Evolutionary conservation across 2,888 invertebrate species (phyloP), one percentile per base, ranked within the genome.

Genomic region (Acrocyrtus sp.): DNA sequence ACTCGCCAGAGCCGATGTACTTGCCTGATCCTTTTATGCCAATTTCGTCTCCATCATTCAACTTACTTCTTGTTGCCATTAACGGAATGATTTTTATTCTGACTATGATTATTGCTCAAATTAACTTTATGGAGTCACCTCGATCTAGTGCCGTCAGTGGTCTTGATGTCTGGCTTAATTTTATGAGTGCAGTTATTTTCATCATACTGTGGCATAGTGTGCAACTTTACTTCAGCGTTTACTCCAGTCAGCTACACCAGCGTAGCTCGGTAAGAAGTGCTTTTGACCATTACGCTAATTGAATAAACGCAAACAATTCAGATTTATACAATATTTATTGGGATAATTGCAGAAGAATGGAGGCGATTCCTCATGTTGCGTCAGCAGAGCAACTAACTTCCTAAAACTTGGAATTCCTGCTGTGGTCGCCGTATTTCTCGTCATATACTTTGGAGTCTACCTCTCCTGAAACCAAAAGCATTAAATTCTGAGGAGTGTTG

Each of bases 1-100:
- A 87, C 99, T 99, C 85, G 92, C 34, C 34, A 34, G 12, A 5
- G 34, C 12, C 15, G 4, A 10, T 4, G 22, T 10, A 21, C n/a
- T 19, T 17, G 12, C 41, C 58, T 6, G n/a, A 58, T 5, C 34
- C 17, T 43, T 41, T 3, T 27, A 24, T 48, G 10, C 15, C 34
- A n/a, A n/a, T 47, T 26, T 19, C 50, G 2, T 34, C 29, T 0
- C 51, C 62, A 1, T 24, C 22, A 17, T 43, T 75, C 22, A 67
- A 62, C 56, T 26, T 77, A 8, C 41, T 78, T 21, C 45, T 75
- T 1, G 41, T 80, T 12, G 74, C 68, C 21, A 54, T 78, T 0
- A 78, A 80, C 63, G 72, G 68, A 26, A 58, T 80, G n/a, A 69
- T 74, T 51, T 34, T 80, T 17, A 29, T 75, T 5, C 19, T 76